Evolutionary conservation across 2,888 invertebrate species (phyloP), one percentile per base, ranked within the genome.

Genomic region (Eupithecia exiguata): DNA sequence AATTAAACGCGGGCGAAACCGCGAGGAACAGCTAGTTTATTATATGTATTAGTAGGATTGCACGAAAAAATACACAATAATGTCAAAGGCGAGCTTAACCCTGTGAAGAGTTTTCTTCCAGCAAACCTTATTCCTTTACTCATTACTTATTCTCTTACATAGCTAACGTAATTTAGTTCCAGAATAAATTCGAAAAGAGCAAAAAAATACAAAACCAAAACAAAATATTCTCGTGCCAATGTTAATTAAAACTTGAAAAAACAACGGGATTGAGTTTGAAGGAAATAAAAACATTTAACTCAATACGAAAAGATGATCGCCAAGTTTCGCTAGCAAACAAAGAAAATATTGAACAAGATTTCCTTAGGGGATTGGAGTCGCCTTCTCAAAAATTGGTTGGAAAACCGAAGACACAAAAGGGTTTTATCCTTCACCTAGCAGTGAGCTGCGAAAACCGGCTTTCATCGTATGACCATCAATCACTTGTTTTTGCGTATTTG

Each of bases 331-430:
- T 87, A 86, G 87, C 87, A 88, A 87, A 89, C 84, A 83, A 88
- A 87, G 85, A 86, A 89, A 88, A 89, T 89, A 90, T 91, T 88
- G 89, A 88, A 82, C 83, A 72, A 86, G 88, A 90, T 91, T 91
- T 90, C 91, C 89, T 89, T 78, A 69, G 91, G 87, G 91, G 84
- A 88, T 89, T 87, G 86, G 84, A 88, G 86, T 89, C 87, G 86
- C 84, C 85, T 86, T 81, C 79, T 85, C 88, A 87, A 87, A 90
- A 91, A 91, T 90, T 91, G 89, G 88, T 88, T 86, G 86, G 88
- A 85, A 88, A 89, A 89, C 89, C 88, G 86, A 89, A 88, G 86
- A 87, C 82, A 87, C 86, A 87, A 88, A 87, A 83, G 87, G 80
- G 86, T 88, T 80, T 87, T 86, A 83, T 88, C 84, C 83, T 88